Percentiles rank a stretch among this genome's conserved stretches.
Evolutionary conservation across 2,888 invertebrate genomes (phyloP).

Genomic region (Chloroclystis v-ata): DNA sequence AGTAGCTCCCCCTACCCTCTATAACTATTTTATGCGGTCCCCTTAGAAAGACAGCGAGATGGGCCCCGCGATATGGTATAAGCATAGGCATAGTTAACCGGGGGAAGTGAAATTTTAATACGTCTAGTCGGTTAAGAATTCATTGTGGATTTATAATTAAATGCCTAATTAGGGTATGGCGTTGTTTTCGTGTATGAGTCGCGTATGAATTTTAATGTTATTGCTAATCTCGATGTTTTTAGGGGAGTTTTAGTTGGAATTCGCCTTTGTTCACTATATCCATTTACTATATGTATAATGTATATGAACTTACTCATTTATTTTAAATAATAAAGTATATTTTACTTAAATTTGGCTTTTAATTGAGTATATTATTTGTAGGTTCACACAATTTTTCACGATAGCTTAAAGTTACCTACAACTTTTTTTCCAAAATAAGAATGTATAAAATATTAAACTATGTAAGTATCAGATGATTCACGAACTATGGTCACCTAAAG

Average conservation of each 20-base stretch:
- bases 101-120: conserved; percentile 76
- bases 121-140: conserved; percentile 74
- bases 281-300: not conserved
- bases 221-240: conserved; percentile 35
- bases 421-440: too few relatives aligned
- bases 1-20: conserved; percentile 75
- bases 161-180: conserved; percentile 69
- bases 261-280: conserved; percentile 7
- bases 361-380: too few relatives aligned
- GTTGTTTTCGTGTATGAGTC: conserved; percentile 53
- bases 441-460: too few relatives aligned
- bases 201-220: conserved; percentile 54
- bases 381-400: too few relatives aligned
- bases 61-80: conserved; percentile 67
- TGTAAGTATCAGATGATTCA: too few relatives aligned
- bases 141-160: conserved; percentile 75
- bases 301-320: not conserved
- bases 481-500: too few relatives aligned
- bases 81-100: conserved; percentile 59
- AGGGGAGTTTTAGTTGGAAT: conserved; percentile 31
- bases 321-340: too few relatives aligned
- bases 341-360: too few relatives aligned
- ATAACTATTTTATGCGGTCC: conserved; percentile 78
- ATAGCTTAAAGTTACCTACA: too few relatives aligned
- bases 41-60: conserved; percentile 77